Percentiles rank a stretch among this genome's conserved stretches.
Evolutionary conservation across 64 coral and sea anemone species (phyloP).

Genomic region (Hydrozoanthus tunicans): DNA sequence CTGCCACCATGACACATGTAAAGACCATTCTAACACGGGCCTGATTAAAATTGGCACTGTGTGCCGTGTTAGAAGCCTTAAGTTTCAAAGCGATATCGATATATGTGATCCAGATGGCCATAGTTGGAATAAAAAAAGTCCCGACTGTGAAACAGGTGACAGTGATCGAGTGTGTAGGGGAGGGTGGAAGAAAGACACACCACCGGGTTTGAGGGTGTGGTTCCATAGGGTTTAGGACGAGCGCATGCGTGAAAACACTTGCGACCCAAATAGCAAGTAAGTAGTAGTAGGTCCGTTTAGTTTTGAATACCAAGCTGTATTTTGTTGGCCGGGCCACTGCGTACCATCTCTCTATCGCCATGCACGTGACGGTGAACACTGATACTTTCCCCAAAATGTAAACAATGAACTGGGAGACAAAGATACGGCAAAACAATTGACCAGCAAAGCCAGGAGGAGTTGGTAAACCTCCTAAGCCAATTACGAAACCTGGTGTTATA

Average conservation of each 20-base stretch:
- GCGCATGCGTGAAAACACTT: background rate
- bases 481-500: no score
- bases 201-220: background rate
- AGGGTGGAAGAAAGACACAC: constrained; percentile 12
- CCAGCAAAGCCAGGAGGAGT: constrained; percentile 30
- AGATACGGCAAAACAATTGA: constrained; percentile 51
- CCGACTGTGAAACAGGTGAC: constrained; percentile 13
- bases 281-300: constrained; percentile 32
- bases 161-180: background rate
- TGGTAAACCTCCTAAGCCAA: background rate
- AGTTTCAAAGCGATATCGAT: constrained; percentile 35
- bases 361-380: no score
- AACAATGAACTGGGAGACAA: constrained; percentile 54
- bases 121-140: constrained; percentile 57
- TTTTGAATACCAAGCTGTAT: constrained; percentile 43
- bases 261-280: constrained; percentile 34
- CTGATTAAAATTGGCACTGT: background rate
- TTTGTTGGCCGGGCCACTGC: constrained; percentile 31
- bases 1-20: constrained; percentile 57
- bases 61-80: background rate
- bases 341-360: constrained; percentile 42
- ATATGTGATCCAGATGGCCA: constrained; percentile 49
- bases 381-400: constrained; percentile 33
- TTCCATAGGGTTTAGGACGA: background rate
- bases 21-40: constrained; percentile 42